Base-by-base conservation (phyloP, 2,113 vertebrate genomes). In the Turnix velox region DNA sequence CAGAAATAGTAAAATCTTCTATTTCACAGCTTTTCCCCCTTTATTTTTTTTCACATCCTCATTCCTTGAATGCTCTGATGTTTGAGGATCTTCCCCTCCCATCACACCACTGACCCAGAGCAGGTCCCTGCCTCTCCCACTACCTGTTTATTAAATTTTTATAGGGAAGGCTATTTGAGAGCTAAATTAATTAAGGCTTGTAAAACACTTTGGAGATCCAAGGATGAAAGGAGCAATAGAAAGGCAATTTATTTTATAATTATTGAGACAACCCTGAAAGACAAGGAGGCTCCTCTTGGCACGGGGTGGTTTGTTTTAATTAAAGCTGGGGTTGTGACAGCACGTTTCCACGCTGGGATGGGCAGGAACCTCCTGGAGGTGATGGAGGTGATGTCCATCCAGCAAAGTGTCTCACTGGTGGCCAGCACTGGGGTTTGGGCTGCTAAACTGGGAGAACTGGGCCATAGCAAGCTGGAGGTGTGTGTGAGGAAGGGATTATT, bases 121-220 rank as follows among this genome's bases (percentile, higher is more conserved):
- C 89, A 63, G 33, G 7, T 58, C 37, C 73, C 77, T 63, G 79
- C 88, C 55, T 63, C 52, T 88, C 23, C 55, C 35, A 13, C 45
- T 30, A 25, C 86, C 84, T 92, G 62, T 75, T 94, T 68, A 72
- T 94, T 75, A 40, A 33, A 31, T 61, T 59, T 67, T 87, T 27
- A 63, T 84, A 71, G 2, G 48, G 55, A 62, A 84, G 54, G 43
- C 51, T 62, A 27, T 87, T 78, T 48, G 87, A 80, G 80, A 81
- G 65, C 74, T n/a, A 40, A 96, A 94, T 96, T 96, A 96, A 96
- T 96, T 95, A 96, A 93, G 0, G 18, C 91, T 77, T 90, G 89
- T 88, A 91, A 95, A 92, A 33, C 86, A 89, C 85, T 84, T 48
- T n/a, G 96, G 96, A 95, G 94, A 68, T 80, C 69, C 59, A 6